Evolutionary conservation across 2,888 invertebrate genomes (phyloP).

Genomic region (Lochmaea capreae): DNA sequence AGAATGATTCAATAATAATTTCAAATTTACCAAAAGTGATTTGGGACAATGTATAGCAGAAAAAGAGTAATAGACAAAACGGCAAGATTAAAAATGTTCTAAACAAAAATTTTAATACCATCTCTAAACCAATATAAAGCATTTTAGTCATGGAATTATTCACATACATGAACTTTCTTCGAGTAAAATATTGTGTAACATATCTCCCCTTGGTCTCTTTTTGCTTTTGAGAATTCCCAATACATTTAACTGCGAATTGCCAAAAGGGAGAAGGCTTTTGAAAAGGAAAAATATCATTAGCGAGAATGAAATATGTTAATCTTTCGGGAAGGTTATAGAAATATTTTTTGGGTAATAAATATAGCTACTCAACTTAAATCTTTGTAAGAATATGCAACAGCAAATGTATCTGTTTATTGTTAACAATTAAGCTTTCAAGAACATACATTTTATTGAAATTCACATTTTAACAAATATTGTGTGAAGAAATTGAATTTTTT

Average conservation of each 20-base stretch:
- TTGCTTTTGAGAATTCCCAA: constrained; percentile 34
- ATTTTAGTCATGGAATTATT: constrained; percentile 29
- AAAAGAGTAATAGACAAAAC: too few species aligned
- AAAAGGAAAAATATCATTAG: constrained; percentile 42
- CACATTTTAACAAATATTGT: too few species aligned
- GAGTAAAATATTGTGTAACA: constrained; percentile 38
- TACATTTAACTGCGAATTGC: constrained; percentile 42
- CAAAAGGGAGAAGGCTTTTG: constrained; percentile 40
- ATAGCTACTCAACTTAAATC: constrained; percentile 19
- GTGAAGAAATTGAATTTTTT: too few species aligned
- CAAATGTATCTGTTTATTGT: background rate
- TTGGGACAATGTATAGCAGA: background rate
- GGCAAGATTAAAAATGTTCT: too few species aligned
- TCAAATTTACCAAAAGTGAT: background rate
- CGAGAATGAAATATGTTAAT: constrained; percentile 41
- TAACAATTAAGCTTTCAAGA: background rate
- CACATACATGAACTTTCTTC: constrained; percentile 24
- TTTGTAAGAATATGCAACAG: constrained; percentile 16
- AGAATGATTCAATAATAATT: background rate
- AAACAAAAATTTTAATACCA: background rate
- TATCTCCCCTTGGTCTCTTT: constrained; percentile 37
- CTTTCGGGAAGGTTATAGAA: constrained; percentile 34
- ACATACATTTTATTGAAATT: background rate
- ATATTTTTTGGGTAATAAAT: constrained; percentile 36
- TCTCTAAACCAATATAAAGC: constrained; percentile 17